Evolutionary conservation across 2,888 invertebrate genomes (phyloP), one percentile per base, ranked within the genome.

Genomic region (Sarcophaga variegata): DNA sequence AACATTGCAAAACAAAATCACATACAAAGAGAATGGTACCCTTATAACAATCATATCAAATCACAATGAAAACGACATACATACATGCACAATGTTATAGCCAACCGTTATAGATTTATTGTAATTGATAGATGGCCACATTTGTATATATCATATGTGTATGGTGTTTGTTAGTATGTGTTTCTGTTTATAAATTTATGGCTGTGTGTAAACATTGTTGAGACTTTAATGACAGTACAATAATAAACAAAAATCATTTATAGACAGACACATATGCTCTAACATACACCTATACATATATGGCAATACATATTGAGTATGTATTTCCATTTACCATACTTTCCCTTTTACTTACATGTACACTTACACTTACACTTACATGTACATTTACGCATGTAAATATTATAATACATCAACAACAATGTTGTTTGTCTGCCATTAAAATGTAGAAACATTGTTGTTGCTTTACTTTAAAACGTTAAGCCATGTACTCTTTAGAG

Each of bases 401-500:
- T 63, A 4, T 66, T 8, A 69, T 63, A 70, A 70, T 49, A 54
- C 17, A n/a, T 49, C 27, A 64, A 62, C 37, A 60, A 20, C 22
- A 69, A 45, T 10, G 59, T 64, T 37, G 37, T 37, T 37, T 37
- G 37, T 37, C 37, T 45, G 17, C 20, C 20, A 82, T 62, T 82
- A 12, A 49, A 63, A 49, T 81, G 22, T 6, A 25, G n/a, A 54
- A 66, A 45, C 47, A 8, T 8, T 70, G 37, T 49, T 75, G 62
- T 60, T 14, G 54, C 14, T 66, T 64, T 54, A 14, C 22, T 66
- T 85, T 85, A 81, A 62, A 67, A 25, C 22, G 69, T 25, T 74
- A 83, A 79, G 62, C n/a, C 59, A 25, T 74, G 69, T 74, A 78
- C 67, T 37, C 72, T 25, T 69, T n/a, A 54, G 74, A 67, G 78